Conservation (phyloP, 1,140 invertebrate species). For the Lerema accius region DNA sequence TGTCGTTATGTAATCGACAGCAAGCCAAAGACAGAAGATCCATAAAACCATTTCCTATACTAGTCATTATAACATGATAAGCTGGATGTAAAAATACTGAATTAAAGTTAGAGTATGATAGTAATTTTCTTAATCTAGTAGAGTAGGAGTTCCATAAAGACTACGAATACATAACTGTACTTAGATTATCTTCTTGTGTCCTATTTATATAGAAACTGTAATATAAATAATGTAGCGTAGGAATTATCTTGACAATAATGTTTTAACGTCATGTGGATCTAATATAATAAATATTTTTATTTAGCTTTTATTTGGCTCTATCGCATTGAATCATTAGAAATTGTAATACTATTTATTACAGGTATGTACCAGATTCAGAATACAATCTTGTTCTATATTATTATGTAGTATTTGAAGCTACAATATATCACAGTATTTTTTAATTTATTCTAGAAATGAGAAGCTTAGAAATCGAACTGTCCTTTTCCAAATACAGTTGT, state of each 20-base stretch:
- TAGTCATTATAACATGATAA: constrained; percentile 32
- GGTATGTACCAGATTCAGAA: too few species aligned
- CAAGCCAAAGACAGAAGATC: constrained; percentile 21
- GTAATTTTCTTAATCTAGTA: constrained; percentile 6
- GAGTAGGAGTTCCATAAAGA: constrained; percentile 19
- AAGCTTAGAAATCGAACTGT: too few species aligned
- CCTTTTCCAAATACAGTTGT: background rate
- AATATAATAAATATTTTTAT: background rate
- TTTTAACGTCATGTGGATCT: constrained; percentile 15
- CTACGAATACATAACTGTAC: constrained; percentile 18
- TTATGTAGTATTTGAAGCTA: too few species aligned
- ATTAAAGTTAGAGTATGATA: constrained; percentile 18
- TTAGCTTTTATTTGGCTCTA: background rate
- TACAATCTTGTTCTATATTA: too few species aligned
- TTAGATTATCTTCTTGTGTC: constrained; percentile 23
- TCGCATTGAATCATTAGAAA: too few species aligned
- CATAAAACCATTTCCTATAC: constrained; percentile 27
- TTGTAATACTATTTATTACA: too few species aligned
- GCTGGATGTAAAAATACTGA: constrained; percentile 13
- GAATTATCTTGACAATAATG: constrained; percentile 48
- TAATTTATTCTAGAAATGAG: too few species aligned
- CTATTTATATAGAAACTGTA: constrained; percentile 32
- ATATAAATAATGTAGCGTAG: constrained; percentile 22
- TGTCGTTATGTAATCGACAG: background rate
- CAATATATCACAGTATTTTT: too few species aligned